Percentiles rank a stretch among this genome's conserved stretches.
phyloP scores from a whole-genome alignment of 2,797 vertebrate species.

The Argentina silus region DNA sequence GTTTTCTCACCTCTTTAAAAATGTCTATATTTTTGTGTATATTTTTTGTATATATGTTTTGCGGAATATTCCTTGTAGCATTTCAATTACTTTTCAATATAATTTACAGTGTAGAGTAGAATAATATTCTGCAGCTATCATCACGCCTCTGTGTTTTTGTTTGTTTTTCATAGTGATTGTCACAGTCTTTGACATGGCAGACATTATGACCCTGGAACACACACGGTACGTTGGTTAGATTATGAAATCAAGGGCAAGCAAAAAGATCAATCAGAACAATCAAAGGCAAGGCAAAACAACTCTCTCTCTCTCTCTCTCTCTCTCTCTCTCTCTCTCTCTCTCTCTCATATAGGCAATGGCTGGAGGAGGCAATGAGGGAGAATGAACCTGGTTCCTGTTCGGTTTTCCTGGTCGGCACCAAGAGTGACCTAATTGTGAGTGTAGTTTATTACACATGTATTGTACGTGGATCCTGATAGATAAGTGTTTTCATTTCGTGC shows the following conservation, averaged over 20 bases:
- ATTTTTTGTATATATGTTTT: background rate
- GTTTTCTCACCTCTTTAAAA: too few species aligned
- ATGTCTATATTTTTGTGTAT: background rate
- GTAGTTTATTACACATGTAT: background rate
- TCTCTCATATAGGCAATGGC: constrained; percentile 81
- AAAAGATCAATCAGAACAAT: background rate
- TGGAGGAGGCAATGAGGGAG: constrained; percentile 85
- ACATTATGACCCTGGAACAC: constrained; percentile 50
- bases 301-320: background rate
- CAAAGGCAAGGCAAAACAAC: background rate
- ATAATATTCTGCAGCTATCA: background rate
- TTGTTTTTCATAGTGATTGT: constrained; percentile 82
- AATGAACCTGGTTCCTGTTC: constrained; percentile 84
- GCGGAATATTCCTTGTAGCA: background rate
- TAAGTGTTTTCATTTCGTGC: too few species aligned
- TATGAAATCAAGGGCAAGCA: background rate
- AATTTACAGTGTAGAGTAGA: background rate
- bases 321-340: background rate
- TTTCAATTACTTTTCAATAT: too few species aligned
- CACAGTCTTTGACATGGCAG: constrained; percentile 88
- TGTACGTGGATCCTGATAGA: background rate
- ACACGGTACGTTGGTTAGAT: background rate
- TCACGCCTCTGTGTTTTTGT: constrained; percentile 16
- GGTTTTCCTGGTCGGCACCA: constrained; percentile 89
- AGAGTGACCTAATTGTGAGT: constrained; percentile 89